A percentile compares a stretch with the other conserved stretches of the same genome.
These are phyloP conservation scores for Amblyjoppa fuscipennis DNA, from an alignment of 2,888 invertebrate species.

Conservation along the genomic window DNA sequence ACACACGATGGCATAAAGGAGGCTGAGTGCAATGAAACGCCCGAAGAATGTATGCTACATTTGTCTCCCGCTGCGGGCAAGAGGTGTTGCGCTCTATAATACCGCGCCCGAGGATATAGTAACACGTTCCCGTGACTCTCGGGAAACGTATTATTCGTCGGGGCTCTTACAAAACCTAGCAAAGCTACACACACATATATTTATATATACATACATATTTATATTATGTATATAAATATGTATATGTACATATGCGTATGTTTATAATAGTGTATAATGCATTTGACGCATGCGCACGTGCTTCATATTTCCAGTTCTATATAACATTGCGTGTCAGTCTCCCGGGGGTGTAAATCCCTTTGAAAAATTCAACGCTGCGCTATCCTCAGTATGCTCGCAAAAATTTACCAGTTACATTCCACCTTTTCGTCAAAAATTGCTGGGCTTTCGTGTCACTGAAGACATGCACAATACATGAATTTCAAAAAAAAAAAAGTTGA, in stretches of 20 bases:
- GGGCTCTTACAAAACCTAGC: slow-evolving; percentile 22
- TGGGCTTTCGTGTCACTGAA: not conserved
- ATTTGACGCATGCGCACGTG: not conserved
- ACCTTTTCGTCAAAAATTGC: not conserved
- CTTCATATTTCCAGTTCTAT: slow-evolving; percentile 27
- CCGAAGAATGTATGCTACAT: slow-evolving; percentile 51
- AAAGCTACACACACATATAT: slow-evolving; percentile 20
- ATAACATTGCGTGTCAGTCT: not conserved
- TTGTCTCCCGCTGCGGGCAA: slow-evolving; percentile 42
- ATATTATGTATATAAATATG: not conserved
- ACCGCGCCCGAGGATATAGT: slow-evolving; percentile 1
- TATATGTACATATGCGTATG: not conserved
- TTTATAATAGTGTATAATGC: not conserved
- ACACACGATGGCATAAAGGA: slow-evolving; percentile 31
- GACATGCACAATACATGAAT: not conserved
- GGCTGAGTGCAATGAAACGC: slow-evolving; percentile 23
- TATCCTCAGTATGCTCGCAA: not conserved
- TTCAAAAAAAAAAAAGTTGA: too few species aligned
- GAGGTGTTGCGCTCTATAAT: slow-evolving; percentile 31
- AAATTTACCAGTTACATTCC: not conserved
- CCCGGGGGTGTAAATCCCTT: not conserved
- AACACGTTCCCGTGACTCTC: slow-evolving; percentile 35
- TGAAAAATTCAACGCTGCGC: not conserved
- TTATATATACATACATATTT: not conserved
- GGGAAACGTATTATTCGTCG: slow-evolving; percentile 44